A percentile compares a stretch with the other conserved stretches of the same genome.
These are phyloP conservation scores for Leucosticte australis DNA, from an alignment of 2,113 vertebrate species.

Conservation along the genomic window DNA sequence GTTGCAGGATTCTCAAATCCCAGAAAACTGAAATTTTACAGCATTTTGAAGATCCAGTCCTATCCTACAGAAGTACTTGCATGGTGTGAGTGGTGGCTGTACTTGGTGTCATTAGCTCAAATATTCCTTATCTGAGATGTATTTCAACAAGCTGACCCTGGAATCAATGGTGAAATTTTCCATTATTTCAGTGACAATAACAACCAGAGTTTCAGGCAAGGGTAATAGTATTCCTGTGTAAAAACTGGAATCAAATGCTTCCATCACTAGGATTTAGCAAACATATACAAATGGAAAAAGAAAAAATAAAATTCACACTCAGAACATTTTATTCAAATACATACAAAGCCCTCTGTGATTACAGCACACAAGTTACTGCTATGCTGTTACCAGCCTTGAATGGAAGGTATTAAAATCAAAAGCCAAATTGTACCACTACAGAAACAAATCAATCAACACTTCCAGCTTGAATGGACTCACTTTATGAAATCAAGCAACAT, in stretches of 20 bases:
- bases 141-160: not conserved
- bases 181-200: not conserved
- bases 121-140: not conserved
- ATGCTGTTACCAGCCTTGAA: not conserved
- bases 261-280: not conserved
- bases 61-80: not conserved
- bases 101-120: not conserved
- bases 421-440: constrained; percentile 13
- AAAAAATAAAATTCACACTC: not conserved
- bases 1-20: not conserved
- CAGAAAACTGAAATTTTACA: not conserved
- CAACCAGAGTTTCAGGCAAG: not conserved
- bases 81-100: not conserved
- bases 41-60: not conserved
- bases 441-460: constrained; percentile 31
- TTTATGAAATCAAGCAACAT: not conserved
- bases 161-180: not conserved
- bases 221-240: not conserved
- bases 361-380: not conserved
- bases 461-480: not conserved
- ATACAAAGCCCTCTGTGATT: not conserved
- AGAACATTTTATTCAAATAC: not conserved
- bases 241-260: not conserved
- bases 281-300: not conserved
- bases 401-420: not conserved